A percentile compares a stretch with the other conserved stretches of the same genome.
phyloP scores from a whole-genome alignment of 1,140 invertebrate genomes.

The Mamestra configurata region DNA sequence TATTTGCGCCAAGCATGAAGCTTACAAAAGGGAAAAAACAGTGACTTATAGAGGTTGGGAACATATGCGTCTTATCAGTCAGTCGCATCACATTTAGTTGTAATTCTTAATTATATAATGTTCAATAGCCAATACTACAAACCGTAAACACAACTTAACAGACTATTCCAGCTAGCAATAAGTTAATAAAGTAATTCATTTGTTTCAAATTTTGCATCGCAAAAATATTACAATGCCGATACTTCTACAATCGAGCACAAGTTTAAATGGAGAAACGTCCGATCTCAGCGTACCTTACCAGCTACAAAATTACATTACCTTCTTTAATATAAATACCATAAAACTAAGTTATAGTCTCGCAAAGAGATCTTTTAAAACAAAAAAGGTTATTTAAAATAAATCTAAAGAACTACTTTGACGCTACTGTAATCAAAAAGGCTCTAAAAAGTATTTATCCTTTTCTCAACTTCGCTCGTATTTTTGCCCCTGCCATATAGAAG shows the following conservation, averaged over 20 bases:
- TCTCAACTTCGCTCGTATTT: slow-evolving; percentile 39
- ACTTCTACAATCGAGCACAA: slow-evolving; percentile 29
- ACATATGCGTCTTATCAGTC: no score
- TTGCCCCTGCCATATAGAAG: slow-evolving; percentile 2
- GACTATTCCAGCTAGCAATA: background rate
- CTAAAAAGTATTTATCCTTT: slow-evolving; percentile 39
- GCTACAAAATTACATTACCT: background rate
- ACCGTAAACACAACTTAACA: background rate
- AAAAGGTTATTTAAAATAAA: slow-evolving; percentile 9
- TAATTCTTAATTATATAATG: background rate
- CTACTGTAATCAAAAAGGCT: slow-evolving; percentile 27
- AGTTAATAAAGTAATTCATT: slow-evolving; percentile 3
- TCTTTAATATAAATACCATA: background rate
- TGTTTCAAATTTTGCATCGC: background rate
- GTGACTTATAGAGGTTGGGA: no score
- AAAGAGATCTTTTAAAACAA: background rate
- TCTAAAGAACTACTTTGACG: slow-evolving; percentile 9
- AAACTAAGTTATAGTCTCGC: background rate
- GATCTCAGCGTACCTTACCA: slow-evolving; percentile 13
- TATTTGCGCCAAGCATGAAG: no score
- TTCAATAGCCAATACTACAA: background rate
- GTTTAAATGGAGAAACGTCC: slow-evolving; percentile 19
- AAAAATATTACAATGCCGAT: slow-evolving; percentile 34
- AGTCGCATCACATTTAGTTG: background rate
- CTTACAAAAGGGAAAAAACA: no score